These are phyloP conservation scores for Spicauda simplicius DNA, from an alignment of 2,888 invertebrate genomes.

Conservation along the genomic window DNA sequence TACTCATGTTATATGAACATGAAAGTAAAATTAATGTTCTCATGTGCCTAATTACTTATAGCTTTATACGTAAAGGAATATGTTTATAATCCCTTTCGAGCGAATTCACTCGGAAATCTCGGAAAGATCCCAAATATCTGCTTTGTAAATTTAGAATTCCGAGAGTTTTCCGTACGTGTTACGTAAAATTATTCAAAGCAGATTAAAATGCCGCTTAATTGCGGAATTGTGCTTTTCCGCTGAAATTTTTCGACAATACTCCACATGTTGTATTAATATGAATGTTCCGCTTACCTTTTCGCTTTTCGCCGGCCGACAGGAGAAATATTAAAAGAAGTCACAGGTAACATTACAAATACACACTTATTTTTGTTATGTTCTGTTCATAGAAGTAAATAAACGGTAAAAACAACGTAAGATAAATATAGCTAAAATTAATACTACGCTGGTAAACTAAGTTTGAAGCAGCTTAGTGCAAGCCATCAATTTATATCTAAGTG, in stretches of 20 bases:
- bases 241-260: background rate
- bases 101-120: conserved; percentile 14
- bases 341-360: background rate
- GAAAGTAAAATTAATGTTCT: background rate
- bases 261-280: background rate
- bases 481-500: conserved; percentile 64
- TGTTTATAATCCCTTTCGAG: conserved; percentile 9
- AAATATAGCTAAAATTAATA: background rate
- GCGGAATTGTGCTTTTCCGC: background rate
- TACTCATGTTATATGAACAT: background rate
- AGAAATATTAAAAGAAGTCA: background rate
- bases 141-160: conserved; percentile 1
- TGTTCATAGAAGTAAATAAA: background rate
- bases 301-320: background rate
- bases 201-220: conserved; percentile 2
- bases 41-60: background rate
- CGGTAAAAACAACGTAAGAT: background rate
- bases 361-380: background rate
- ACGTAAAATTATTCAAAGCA: background rate
- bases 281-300: background rate
- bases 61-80: conserved; percentile 6
- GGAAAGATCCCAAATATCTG: conserved; percentile 11
- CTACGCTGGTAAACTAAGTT: conserved; percentile 17
- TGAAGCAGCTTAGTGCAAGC: conserved; percentile 57
- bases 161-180: background rate